phyloP scores from a whole-genome alignment of 2,113 vertebrate species.

The Platysteira castanea region DNA sequence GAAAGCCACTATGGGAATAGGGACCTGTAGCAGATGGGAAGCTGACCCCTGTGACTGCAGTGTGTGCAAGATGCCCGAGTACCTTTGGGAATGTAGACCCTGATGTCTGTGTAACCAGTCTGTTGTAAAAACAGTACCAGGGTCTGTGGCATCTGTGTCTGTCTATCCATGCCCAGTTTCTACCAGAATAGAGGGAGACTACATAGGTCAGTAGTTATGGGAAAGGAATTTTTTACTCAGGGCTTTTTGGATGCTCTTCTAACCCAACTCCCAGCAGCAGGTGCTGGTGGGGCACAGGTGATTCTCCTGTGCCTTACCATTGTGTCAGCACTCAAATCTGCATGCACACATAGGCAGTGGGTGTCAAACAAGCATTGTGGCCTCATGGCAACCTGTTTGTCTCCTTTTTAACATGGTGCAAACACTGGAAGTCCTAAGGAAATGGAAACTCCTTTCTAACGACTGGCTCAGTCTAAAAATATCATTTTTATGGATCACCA shows the following conservation, averaged over 20 bases:
- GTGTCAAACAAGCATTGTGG: fast-evolving
- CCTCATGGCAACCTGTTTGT: neutral
- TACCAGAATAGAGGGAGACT: neutral
- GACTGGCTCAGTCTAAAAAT: neutral
- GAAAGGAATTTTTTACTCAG: neutral
- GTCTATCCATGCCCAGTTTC: neutral
- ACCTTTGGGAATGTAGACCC: neutral
- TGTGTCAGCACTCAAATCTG: neutral
- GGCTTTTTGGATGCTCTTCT: neutral
- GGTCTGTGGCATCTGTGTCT: neutral
- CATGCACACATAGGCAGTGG: neutral
- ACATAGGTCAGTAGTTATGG: neutral
- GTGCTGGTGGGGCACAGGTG: neutral
- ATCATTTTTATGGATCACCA: neutral
- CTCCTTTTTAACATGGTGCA: neutral
- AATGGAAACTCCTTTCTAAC: neutral
- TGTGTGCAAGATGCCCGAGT: neutral
- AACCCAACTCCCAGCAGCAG: neutral
- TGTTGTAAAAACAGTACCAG: neutral
- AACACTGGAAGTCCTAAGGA: neutral
- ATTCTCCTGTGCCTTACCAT: neutral
- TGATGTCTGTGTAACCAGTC: neutral
- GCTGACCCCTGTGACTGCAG: neutral
- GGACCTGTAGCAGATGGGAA: neutral
- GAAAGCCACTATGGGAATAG: neutral